Evolutionary conservation across 2,888 invertebrate species (phyloP).

Genomic region (Epicampocera succincta): DNA sequence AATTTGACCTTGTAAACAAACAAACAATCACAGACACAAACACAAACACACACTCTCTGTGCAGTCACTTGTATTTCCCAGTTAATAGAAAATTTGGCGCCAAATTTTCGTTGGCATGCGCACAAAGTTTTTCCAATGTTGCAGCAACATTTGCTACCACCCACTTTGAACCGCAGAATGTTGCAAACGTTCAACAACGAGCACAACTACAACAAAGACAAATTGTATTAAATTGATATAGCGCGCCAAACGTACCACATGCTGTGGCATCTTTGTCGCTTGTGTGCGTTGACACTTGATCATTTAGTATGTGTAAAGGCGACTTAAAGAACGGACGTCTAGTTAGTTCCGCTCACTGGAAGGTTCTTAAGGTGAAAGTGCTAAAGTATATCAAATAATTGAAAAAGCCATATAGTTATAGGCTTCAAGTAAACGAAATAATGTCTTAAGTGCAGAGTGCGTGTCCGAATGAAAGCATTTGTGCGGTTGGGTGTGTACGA

Average conservation of each 20-base stretch:
- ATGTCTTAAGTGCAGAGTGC: neutral
- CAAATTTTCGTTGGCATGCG: constrained; percentile 53
- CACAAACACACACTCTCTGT: too few species aligned
- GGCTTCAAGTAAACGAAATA: neutral
- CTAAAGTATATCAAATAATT: neutral
- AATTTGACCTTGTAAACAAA: constrained; percentile 60
- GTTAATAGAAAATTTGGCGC: constrained; percentile 31
- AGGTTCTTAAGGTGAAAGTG: neutral
- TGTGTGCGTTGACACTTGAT: constrained; percentile 31
- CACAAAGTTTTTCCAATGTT: constrained; percentile 48
- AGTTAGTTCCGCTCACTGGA: neutral
- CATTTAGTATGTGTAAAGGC: constrained; percentile 53
- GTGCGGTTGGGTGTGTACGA: neutral
- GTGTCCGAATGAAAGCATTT: neutral
- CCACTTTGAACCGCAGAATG: constrained; percentile 21
- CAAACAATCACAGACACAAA: neutral
- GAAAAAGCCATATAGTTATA: neutral
- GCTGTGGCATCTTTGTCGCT: constrained; percentile 55
- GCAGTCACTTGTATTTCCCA: too few species aligned
- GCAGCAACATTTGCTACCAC: constrained; percentile 55
- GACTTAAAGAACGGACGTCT: constrained; percentile 50
- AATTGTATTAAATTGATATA: constrained; percentile 54
- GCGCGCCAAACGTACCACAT: constrained; percentile 62
- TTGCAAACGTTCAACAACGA: constrained; percentile 38
- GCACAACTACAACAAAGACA: constrained; percentile 10